These are phyloP conservation scores for Plodia interpunctella DNA, from an alignment of 1,140 invertebrate genomes.

Conservation along the genomic window DNA sequence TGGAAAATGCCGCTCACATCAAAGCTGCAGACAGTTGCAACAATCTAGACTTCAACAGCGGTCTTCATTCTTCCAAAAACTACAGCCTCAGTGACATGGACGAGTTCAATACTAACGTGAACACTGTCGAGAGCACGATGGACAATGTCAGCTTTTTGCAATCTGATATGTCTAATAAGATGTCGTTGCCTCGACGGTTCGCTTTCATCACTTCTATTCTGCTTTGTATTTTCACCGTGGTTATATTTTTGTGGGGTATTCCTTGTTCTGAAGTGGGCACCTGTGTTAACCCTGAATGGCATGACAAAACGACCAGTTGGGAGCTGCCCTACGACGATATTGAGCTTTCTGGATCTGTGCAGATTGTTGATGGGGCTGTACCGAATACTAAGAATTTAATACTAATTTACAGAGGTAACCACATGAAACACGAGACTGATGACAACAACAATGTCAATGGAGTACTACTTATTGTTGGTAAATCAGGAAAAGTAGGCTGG, in stretches of 20 bases:
- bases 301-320: conserved; percentile 81
- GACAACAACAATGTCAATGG: conserved; percentile 77
- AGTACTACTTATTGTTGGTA: conserved; percentile 80
- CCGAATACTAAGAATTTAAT: conserved; percentile 82
- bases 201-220: conserved; percentile 83
- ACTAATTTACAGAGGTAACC: conserved; percentile 82
- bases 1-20: conserved; percentile 57
- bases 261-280: conserved; percentile 83
- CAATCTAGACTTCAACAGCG: conserved; percentile 79
- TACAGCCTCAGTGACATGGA: conserved; percentile 69
- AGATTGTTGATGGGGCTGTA: conserved; percentile 80
- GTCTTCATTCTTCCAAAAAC: conserved; percentile 61
- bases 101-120: conserved; percentile 74
- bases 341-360: conserved; percentile 84
- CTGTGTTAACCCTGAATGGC: conserved; percentile 76
- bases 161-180: conserved; percentile 71
- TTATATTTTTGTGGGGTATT: conserved; percentile 85
- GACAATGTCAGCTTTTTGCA: conserved; percentile 78
- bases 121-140: conserved; percentile 70
- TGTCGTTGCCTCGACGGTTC: conserved; percentile 81
- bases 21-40: conserved; percentile 62
- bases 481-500: conserved; percentile 81
- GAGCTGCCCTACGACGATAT: conserved; percentile 83
- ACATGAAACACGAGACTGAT: conserved; percentile 75
- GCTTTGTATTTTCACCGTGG: conserved; percentile 82